Evolutionary conservation across 2,888 invertebrate species (phyloP), one percentile per base, ranked within the genome.

Genomic region (Alloplasta piceator): DNA sequence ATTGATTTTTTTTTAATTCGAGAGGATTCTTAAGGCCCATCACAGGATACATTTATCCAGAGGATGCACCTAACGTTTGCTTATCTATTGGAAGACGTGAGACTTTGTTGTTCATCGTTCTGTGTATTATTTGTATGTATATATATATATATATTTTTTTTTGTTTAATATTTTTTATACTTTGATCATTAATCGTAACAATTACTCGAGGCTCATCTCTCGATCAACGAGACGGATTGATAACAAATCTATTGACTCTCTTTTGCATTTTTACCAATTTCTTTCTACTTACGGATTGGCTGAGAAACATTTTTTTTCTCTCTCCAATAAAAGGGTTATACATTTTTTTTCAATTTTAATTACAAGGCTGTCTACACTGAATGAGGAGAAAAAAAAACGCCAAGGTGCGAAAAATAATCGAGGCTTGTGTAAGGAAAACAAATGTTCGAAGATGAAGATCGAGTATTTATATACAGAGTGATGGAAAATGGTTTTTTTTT

Each of bases 71-170:
- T 84, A 85, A 83, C 82, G 60, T 82, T 79, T 68, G 83, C 84
- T 85, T 74, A 83, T 85, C 70, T 64, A 87, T 83, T 90, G 91
- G 91, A 91, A 91, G 90, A 91, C 91, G 58, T 91, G 84, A 85
- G 90, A 91, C 86, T 91, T 88, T 91, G 91, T 89, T 90, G 91
- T 83, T 70, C 46, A 63, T 64, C 74, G 60, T 50, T 73, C 85
- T 80, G 80, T 39, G 78, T 84, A 82, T 84, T 85, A 58, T 60
- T 56, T 56, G n/a, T 36, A 46, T 64, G 43, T 72, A 43, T 55
- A 26, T 16, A 10, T 46, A 46, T 46, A 46, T 48, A 48, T 48
- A 48, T 48, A 48, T 46, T 74, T 85, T n/a, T 58, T 80, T 73
- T 67, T 55, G 67, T 68, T 87, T 76, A 78, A 82, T 60, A 68